Evolutionary conservation across 2,888 invertebrate species (phyloP), one percentile per base, ranked within the genome.

Genomic region (Pseudococcus jackbeardsleyi): DNA sequence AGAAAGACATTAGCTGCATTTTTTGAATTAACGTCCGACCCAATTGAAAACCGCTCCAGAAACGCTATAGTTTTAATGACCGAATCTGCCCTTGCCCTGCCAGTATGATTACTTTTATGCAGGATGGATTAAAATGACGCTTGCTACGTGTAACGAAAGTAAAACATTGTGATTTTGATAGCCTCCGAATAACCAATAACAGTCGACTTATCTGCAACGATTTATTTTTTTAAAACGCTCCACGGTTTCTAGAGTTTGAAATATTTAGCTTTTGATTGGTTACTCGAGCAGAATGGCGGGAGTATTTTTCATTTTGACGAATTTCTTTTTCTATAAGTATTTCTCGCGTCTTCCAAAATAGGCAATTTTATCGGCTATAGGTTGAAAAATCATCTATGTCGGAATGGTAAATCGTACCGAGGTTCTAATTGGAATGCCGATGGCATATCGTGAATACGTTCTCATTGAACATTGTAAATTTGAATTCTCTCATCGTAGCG

Each of bases 381-480:
- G 72, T 33, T 72, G 72, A 72, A 72, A 72, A 72, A 72, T 72
- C 72, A 33, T 15, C 72, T 72, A 33, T 17, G 72, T 72, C 72
- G 72, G 33, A 72, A 33, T 72, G 72, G 26, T 72, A 72, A 72
- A 72, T 72, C 72, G 72, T 33, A 33, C 17, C 64, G 5, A n/a
- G 22, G 15, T 72, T 72, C 72, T 72, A 72, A 72, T 72, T 72
- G 72, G 72, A 72, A 72, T 72, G 72, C 72, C 12, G 33, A 33
- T 33, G 15, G 72, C 72, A 33, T 72, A 33, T 72, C 72, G 33
- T 8, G 68, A 26, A 26, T 33, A 33, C 72, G 72, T 8, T 26
- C 33, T 72, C 72, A 33, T 72, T 72, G 33, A 72, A 72, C 72
- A 64, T 64, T 64, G 72, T 72, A 72, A 72, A 72, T 72, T 72